Evolutionary conservation across 2,797 vertebrate genomes (phyloP).

Genomic region (Rhabdomys pumilio): DNA sequence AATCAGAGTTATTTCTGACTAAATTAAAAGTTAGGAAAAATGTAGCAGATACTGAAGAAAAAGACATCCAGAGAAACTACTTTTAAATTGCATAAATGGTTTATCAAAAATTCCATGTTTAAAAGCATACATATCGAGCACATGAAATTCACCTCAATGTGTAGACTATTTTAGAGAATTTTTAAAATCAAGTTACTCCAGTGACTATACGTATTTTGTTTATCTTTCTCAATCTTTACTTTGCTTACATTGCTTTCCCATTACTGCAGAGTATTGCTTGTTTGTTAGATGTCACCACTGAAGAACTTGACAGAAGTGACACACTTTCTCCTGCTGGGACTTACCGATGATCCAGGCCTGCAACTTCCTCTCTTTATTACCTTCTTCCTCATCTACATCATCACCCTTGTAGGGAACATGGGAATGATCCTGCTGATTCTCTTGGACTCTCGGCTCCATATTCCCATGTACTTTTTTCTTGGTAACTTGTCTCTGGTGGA

Average conservation of each 20-base stretch:
- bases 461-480: slow-evolving; percentile 20
- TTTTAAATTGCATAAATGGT: neutral
- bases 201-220: neutral
- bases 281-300: neutral
- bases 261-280: neutral
- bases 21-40: too few relatives aligned
- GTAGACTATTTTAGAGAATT: neutral
- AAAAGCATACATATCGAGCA: neutral
- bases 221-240: too few relatives aligned
- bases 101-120: neutral
- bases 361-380: neutral
- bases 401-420: neutral
- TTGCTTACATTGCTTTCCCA: neutral
- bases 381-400: neutral
- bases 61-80: neutral
- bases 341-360: neutral
- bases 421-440: slow-evolving; percentile 4
- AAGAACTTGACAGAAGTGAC: slow-evolving; percentile 9
- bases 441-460: slow-evolving; percentile 13
- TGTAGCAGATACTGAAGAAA: too few relatives aligned
- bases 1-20: too few relatives aligned
- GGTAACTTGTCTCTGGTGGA: slow-evolving; percentile 22
- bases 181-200: neutral
- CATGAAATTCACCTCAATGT: too few relatives aligned
- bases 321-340: neutral